Conservation (phyloP, 1,140 invertebrate genomes). For the Drosophila nigrodunni region DNA sequence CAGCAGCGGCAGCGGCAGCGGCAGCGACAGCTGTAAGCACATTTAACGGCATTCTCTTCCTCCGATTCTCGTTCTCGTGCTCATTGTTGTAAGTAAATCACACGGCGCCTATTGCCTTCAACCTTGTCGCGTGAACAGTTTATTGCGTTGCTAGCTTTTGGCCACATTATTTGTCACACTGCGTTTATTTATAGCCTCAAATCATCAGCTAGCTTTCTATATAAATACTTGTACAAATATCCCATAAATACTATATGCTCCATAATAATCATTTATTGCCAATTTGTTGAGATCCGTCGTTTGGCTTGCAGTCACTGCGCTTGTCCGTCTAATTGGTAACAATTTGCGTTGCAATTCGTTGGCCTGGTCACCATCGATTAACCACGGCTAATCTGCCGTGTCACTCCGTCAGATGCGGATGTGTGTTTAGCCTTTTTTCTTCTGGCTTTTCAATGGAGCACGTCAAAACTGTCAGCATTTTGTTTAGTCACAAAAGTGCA, state of each 20-base stretch:
- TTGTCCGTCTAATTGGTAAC: slow-evolving; percentile 46
- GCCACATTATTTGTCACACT: slow-evolving; percentile 49
- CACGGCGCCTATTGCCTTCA: slow-evolving; percentile 29
- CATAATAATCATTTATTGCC: slow-evolving; percentile 52
- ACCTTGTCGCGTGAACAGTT: slow-evolving; percentile 71
- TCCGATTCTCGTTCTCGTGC: neutral
- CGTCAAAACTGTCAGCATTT: slow-evolving; percentile 23
- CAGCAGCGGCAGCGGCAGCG: neutral
- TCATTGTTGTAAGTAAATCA: slow-evolving; percentile 62
- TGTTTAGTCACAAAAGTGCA: slow-evolving; percentile 19
- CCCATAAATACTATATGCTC: slow-evolving; percentile 5
- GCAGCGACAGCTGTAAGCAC: too few species aligned
- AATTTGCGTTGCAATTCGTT: slow-evolving; percentile 64
- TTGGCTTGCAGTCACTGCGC: neutral
- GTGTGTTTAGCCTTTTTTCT: slow-evolving; percentile 1
- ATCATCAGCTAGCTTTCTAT: slow-evolving; percentile 31
- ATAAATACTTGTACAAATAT: slow-evolving; percentile 26
- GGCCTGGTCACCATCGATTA: slow-evolving; percentile 42
- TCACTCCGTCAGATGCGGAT: slow-evolving; percentile 20
- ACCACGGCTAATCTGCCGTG: slow-evolving; percentile 27
- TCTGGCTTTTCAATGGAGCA: slow-evolving; percentile 15
- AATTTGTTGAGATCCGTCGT: slow-evolving; percentile 37
- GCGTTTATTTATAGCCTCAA: slow-evolving; percentile 47
- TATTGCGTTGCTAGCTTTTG: slow-evolving; percentile 56
- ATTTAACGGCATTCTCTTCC: neutral